A percentile compares a stretch with the other conserved stretches of the same genome.
These are phyloP conservation scores for Drosophila navojoa DNA, from an alignment of 1,140 invertebrate genomes.

Conservation along the genomic window DNA sequence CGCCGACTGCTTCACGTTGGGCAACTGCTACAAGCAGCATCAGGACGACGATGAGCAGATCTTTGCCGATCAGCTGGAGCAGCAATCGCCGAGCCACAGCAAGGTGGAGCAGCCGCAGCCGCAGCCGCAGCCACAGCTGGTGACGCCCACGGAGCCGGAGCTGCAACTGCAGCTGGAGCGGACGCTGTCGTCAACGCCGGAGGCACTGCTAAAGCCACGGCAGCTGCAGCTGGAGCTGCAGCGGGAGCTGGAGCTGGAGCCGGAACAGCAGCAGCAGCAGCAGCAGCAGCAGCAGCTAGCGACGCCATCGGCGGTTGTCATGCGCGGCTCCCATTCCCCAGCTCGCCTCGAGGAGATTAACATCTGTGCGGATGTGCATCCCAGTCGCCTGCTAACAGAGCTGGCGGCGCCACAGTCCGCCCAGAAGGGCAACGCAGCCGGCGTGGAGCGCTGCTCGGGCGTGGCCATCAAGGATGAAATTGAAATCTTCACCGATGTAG, in stretches of 20 bases:
- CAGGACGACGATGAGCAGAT: constrained; percentile 49
- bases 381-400: constrained; percentile 2
- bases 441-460: constrained; percentile 37
- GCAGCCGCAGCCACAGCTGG: background rate
- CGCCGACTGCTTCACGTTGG: constrained; percentile 30
- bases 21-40: constrained; percentile 32
- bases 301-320: background rate
- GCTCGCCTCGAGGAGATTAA: constrained; percentile 40
- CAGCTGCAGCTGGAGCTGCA: background rate
- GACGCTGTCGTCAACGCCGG: background rate
- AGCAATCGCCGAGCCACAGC: constrained; percentile 1
- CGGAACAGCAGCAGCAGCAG: background rate
- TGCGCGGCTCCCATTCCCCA: constrained; percentile 51
- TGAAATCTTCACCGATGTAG: constrained; percentile 45
- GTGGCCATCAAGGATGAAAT: constrained; percentile 50
- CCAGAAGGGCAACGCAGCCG: background rate
- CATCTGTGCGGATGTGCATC: constrained; percentile 55
- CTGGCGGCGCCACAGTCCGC: no score
- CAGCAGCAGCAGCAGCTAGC: background rate
- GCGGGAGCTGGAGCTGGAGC: background rate
- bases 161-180: background rate
- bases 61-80: constrained; percentile 38
- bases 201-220: background rate
- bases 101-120: constrained; percentile 20
- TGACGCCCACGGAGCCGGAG: background rate